Base-by-base conservation (phyloP, 2,113 vertebrate species). In the Zosterops borbonicus region DNA sequence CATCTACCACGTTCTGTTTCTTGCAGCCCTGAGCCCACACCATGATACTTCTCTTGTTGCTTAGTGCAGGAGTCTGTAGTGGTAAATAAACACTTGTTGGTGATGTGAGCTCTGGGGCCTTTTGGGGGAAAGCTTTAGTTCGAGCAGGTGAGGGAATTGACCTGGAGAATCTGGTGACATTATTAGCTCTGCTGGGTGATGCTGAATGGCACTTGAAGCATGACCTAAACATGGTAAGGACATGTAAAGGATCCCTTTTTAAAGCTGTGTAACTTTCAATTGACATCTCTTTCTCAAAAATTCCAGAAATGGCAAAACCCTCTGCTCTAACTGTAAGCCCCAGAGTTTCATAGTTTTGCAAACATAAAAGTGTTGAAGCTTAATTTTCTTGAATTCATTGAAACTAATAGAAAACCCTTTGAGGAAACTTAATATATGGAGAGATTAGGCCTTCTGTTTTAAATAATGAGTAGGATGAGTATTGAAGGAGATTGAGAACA, bases 401-500 rank as follows among this genome's bases (percentile, higher is more conserved):
- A 94, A 95, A 96, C 75, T 71, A 94, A 94, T 63, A 93, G 46
- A 49, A 96, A 94, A 63, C 52, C 90, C 76, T 83, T 80, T 94
- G 94, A 94, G 96, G 65, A 94, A 94, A 71, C 65, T 87, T 82
- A 83, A 49, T 96, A 65, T 39, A 80, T 20, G 46, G 62, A 92
- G 78, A 88, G 21, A 93, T 88, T 64, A 95, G 67, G 41, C 55
- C 77, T 92, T 92, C 50, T 90, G 50, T 82, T 89, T 96, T 91
- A 82, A 83, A 71, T 97, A 97, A 93, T 93, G 65, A 95, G 86
- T 62, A 86, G 62, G 35, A 62, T 14, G 22, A 73, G 47, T 89
- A 84, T 55, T 94, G 87, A 92, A 95, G 87, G 82, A 96, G 87
- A 95, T 95, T 93, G 89, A 89, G 93, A 84, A 81, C 91, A 95